These are phyloP conservation scores for Poecilobothrus nobilitatus DNA, from an alignment of 2,888 invertebrate genomes.

Conservation along the genomic window DNA sequence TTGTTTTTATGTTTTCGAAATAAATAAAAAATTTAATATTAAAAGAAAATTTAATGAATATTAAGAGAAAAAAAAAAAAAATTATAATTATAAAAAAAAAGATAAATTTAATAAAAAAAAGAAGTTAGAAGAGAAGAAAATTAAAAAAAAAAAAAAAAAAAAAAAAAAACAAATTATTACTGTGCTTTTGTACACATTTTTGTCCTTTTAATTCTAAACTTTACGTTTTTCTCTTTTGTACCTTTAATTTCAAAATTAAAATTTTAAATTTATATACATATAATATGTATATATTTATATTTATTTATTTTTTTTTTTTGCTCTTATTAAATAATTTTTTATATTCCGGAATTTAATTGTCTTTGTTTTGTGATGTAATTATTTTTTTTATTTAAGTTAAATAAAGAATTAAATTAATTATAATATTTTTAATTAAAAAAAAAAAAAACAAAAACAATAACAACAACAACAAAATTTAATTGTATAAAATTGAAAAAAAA, in stretches of 20 bases:
- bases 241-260: too few species aligned
- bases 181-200: conserved; percentile 1
- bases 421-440: too few species aligned
- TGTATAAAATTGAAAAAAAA: neutral
- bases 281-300: too few species aligned
- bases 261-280: too few species aligned
- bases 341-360: too few species aligned
- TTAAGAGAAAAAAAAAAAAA: neutral
- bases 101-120: conserved; percentile 20
- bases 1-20: conserved; percentile 21
- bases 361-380: too few species aligned
- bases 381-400: too few species aligned
- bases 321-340: too few species aligned
- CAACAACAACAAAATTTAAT: neutral
- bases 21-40: conserved; percentile 9
- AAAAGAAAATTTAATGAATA: neutral
- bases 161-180: conserved; percentile 22
- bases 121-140: conserved; percentile 24
- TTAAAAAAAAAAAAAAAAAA: conserved; percentile 23
- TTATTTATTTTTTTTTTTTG: too few species aligned
- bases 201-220: neutral
- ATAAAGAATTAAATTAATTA: too few species aligned
- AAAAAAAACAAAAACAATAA: too few species aligned
- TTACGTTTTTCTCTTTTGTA: neutral
- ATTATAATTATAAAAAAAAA: neutral